A percentile compares a stretch with the other conserved stretches of the same genome.
phyloP scores from a whole-genome alignment of 2,888 invertebrate species.

The Eupithecia insigniata region DNA sequence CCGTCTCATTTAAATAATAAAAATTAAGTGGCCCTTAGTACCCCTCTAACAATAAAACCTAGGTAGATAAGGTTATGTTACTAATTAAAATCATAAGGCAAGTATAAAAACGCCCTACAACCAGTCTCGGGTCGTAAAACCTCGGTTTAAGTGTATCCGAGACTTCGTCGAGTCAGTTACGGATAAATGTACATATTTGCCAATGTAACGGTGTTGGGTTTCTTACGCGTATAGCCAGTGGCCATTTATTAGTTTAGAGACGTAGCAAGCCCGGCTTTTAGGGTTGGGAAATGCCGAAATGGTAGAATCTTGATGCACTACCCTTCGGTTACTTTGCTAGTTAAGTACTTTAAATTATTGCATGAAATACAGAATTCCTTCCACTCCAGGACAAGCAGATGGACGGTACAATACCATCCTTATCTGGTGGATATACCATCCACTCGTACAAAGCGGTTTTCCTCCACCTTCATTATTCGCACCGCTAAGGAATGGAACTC shows the following conservation, averaged over 20 bases:
- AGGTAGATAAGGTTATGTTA: neutral
- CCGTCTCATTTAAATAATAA: neutral
- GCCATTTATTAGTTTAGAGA: slow-evolving; percentile 27
- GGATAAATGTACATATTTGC: slow-evolving; percentile 58
- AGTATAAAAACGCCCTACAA: slow-evolving; percentile 52
- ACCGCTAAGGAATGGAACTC: too few species aligned
- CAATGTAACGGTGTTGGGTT: slow-evolving; percentile 48
- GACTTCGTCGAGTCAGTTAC: slow-evolving; percentile 55
- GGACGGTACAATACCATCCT: too few species aligned
- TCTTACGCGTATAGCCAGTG: slow-evolving; percentile 44
- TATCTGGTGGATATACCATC: too few species aligned
- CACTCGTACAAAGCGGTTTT: too few species aligned
- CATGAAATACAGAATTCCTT: too few species aligned
- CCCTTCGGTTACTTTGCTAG: too few species aligned
- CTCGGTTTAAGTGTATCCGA: slow-evolving; percentile 56
- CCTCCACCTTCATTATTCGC: too few species aligned
- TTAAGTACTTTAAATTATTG: too few species aligned
- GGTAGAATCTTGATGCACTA: too few species aligned
- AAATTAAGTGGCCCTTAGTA: neutral
- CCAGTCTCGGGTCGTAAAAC: slow-evolving; percentile 54
- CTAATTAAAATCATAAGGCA: slow-evolving; percentile 6
- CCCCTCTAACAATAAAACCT: neutral
- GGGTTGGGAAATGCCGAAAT: slow-evolving; percentile 6
- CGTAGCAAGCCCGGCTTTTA: slow-evolving; percentile 13
- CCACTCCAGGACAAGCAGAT: too few species aligned